Evolutionary conservation across 1,140 invertebrate genomes (phyloP).

Genomic region (Saccostrea cuccullata): DNA sequence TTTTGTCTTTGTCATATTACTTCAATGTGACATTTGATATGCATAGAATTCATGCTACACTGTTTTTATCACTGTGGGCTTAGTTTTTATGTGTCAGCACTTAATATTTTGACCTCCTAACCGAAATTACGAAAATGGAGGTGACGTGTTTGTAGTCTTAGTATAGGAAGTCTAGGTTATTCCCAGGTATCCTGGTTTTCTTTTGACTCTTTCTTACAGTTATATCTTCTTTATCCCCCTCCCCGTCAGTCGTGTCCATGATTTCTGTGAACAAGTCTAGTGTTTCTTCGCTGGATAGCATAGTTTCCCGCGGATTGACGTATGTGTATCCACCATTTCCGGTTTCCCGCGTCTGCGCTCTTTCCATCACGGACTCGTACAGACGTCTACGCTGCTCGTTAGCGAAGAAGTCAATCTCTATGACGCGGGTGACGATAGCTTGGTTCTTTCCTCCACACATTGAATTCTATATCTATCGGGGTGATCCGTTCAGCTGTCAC

Average conservation of each 20-base stretch:
- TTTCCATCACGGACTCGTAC: constrained; percentile 74
- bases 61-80: neutral
- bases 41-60: neutral
- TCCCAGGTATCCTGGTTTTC: constrained; percentile 58
- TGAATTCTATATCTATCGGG: constrained; percentile 73
- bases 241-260: constrained; percentile 69
- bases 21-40: neutral
- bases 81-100: neutral
- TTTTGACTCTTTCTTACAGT: constrained; percentile 60
- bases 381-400: constrained; percentile 73
- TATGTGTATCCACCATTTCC: constrained; percentile 31
- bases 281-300: constrained; percentile 69
- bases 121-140: constrained; percentile 15
- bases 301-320: constrained; percentile 58
- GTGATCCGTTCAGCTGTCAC: constrained; percentile 75
- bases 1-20: neutral
- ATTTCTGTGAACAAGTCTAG: constrained; percentile 71
- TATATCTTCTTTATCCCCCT: constrained; percentile 67
- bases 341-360: constrained; percentile 26
- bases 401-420: constrained; percentile 75
- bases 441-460: constrained; percentile 77
- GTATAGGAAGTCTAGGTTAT: constrained; percentile 35
- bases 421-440: constrained; percentile 76
- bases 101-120: neutral
- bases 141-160: neutral